Percentiles rank a stretch among this genome's conserved stretches.
These are phyloP conservation scores for Erythrolamprus reginae DNA, from an alignment of 2,113 vertebrate species.

Conservation along the genomic window DNA sequence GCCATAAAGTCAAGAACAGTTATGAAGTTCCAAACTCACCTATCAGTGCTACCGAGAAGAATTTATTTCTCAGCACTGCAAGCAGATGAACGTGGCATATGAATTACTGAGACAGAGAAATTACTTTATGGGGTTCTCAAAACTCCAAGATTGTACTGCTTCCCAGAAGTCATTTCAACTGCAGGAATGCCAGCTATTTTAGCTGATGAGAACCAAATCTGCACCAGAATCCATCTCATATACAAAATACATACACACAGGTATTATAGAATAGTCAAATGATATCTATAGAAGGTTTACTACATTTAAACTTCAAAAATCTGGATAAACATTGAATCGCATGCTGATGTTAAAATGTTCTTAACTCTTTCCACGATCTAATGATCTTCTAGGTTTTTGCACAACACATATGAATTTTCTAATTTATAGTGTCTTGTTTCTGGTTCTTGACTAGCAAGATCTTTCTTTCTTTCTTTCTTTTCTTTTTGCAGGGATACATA, in stretches of 20 bases:
- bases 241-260: background rate
- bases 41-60: background rate
- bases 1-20: background rate
- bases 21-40: background rate
- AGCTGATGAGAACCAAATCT: background rate
- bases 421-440: background rate
- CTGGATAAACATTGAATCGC: background rate
- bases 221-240: background rate
- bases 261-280: background rate
- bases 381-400: background rate
- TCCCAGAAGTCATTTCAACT: background rate
- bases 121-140: background rate
- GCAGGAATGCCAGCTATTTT: background rate
- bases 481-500: slow-evolving; percentile 5
- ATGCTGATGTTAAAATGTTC: background rate
- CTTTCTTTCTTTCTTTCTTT: too few relatives aligned
- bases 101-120: background rate
- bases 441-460: background rate
- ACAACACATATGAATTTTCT: background rate
- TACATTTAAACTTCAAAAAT: background rate
- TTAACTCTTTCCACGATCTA: background rate
- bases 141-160: background rate
- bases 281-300: background rate
- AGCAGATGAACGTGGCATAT: background rate
- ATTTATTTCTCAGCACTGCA: background rate